A percentile compares a stretch with the other conserved stretches of the same genome.
These are phyloP conservation scores for Porites divaricata DNA, from an alignment of 92 coral and sea anemone species.

Conservation along the genomic window DNA sequence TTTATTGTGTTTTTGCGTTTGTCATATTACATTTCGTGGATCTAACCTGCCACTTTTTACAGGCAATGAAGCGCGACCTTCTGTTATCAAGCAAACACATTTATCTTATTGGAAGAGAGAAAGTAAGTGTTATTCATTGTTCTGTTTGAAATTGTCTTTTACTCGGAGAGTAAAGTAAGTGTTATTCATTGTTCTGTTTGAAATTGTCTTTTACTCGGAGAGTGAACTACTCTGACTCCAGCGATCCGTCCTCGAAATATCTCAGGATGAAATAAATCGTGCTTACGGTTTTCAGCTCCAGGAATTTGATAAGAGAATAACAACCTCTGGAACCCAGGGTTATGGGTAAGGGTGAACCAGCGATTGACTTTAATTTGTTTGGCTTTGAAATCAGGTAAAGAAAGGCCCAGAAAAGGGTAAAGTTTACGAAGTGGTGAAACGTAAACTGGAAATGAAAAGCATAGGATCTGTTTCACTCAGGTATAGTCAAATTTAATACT, in stretches of 20 bases:
- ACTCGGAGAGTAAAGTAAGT: slow-evolving; percentile 92
- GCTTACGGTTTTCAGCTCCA: too few species aligned
- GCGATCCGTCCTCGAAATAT: too few species aligned
- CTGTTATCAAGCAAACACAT: slow-evolving; percentile 95
- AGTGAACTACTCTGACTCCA: too few species aligned
- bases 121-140: slow-evolving; percentile 46
- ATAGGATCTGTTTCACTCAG: slow-evolving; percentile 92
- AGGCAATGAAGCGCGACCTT: slow-evolving; percentile 94
- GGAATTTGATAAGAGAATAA: background rate
- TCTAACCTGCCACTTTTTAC: background rate
- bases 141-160: too few species aligned
- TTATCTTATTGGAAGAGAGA: slow-evolving; percentile 96
- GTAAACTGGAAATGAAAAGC: slow-evolving; percentile 90
- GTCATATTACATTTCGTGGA: background rate
- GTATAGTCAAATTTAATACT: slow-evolving; percentile 28
- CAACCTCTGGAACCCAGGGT: background rate
- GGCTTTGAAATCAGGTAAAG: slow-evolving; percentile 68
- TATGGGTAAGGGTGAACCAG: too few species aligned
- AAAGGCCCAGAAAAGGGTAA: slow-evolving; percentile 99
- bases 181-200: too few species aligned
- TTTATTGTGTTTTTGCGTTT: background rate
- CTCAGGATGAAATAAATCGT: too few species aligned
- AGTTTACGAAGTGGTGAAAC: slow-evolving; percentile 95
- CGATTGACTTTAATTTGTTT: background rate
- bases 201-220: too few species aligned